Evolutionary conservation across 2,888 invertebrate genomes (phyloP).

Genomic region (Ceraclea dissimilis): DNA sequence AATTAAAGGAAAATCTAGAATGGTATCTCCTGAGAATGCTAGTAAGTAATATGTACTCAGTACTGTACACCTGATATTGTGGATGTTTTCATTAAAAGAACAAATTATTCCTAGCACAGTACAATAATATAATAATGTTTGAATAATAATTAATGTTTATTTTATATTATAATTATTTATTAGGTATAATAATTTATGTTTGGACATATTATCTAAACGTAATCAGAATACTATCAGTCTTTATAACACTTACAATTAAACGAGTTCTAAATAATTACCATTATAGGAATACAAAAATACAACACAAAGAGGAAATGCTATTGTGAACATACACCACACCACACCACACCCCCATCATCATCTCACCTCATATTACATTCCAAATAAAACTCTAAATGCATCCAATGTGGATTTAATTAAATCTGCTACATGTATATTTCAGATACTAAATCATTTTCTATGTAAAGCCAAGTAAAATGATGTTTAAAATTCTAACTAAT

Average conservation of each 20-base stretch:
- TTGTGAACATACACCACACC: background rate
- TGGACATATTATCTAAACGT: slow-evolving; percentile 22
- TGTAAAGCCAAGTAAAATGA: background rate
- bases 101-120: too few species aligned
- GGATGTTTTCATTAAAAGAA: too few species aligned
- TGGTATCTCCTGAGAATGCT: too few species aligned
- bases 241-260: slow-evolving; percentile 23
- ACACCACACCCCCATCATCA: too few species aligned
- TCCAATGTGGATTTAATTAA: background rate
- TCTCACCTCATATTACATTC: too few species aligned
- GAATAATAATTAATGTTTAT: slow-evolving; percentile 8
- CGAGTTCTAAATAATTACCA: background rate
- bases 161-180: slow-evolving; percentile 13
- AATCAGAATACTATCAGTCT: slow-evolving; percentile 26
- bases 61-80: too few species aligned
- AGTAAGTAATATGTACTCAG: too few species aligned
- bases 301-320: slow-evolving; percentile 20
- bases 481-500: too few species aligned
- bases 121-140: background rate
- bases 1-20: too few species aligned
- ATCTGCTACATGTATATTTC: too few species aligned
- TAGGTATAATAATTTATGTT: slow-evolving; percentile 3
- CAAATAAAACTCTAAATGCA: too few species aligned
- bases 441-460: background rate
- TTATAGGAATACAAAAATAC: slow-evolving; percentile 14